Percentiles rank a stretch among this genome's conserved stretches.
These are phyloP conservation scores for Myanophis thanlyinensis DNA, from an alignment of 2,113 vertebrate genomes.

Conservation along the genomic window DNA sequence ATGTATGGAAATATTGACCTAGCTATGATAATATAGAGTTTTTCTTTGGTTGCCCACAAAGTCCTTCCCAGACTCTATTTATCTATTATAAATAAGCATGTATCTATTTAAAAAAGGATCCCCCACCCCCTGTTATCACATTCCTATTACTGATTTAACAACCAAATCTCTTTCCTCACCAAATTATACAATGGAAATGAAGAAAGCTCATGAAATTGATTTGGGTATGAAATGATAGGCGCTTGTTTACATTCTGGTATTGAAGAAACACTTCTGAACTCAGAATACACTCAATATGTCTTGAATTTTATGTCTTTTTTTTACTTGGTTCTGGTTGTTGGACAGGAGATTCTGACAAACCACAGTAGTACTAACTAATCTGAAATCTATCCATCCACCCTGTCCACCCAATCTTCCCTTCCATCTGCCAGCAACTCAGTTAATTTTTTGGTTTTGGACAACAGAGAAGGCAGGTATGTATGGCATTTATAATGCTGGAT, in stretches of 20 bases:
- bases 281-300: not conserved
- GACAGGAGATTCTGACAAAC: not conserved
- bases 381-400: not conserved
- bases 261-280: not conserved
- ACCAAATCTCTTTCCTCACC: not conserved
- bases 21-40: conserved; percentile 14
- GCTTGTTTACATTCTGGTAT: not conserved
- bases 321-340: not conserved
- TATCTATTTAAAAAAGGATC: not conserved
- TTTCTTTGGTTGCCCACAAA: not conserved
- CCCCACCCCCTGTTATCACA: not conserved
- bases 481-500: not conserved
- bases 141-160: not conserved
- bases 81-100: not conserved
- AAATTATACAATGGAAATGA: not conserved
- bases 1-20: conserved; percentile 17
- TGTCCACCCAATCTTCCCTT: not conserved
- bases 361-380: not conserved
- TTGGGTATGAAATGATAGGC: not conserved
- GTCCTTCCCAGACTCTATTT: not conserved
- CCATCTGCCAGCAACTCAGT: not conserved
- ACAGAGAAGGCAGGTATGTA: not conserved
- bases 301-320: not conserved
- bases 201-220: not conserved
- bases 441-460: not conserved